Base-by-base conservation (phyloP, 2,888 invertebrate genomes). In the Emesis russula region DNA sequence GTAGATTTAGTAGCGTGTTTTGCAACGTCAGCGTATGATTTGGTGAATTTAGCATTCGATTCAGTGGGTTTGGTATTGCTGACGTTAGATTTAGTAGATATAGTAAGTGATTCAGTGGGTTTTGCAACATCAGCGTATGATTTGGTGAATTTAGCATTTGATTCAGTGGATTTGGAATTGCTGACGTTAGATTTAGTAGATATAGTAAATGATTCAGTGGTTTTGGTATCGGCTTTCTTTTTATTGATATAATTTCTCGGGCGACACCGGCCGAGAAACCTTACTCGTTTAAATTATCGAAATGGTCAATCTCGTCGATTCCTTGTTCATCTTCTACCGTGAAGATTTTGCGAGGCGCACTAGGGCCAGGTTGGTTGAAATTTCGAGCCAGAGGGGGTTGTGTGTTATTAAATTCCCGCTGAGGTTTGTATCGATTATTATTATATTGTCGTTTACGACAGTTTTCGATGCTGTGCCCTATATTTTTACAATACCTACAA, bases 231-330 rank as follows among this genome's bases (percentile, higher is more conserved):
- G 74, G 7, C 13, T 74, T 25, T 15, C 11, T 38, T 48, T 44
- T 48, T 15, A 5, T 31, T 31, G 25, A n/a, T 44, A 18, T 48
- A 75, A 75, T 75, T 75, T 75, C 44, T 48, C 74, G 74, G 18
- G 44, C 48, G 44, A 48, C 13, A 75, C 74, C 31, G 44, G 31
- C n/a, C 44, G 25, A 41, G 44, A 74, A 74, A 74, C 53, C 15
- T 75, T 53, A 75, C 53, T 18, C 44, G 74, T 74, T 74, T 74
- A 71, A 71, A 71, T 71, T 38, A n/a, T 36, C 38, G 38, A n/a
- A 36, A 9, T 71, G 7, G 2, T 71, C 41, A 18, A 25, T 31
- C 7, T 41, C 74, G 25, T 25, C 74, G 7, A 44, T 18, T 25
- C 15, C 74, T 38, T 74, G 41, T 25, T 44, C 38, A 7, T 38